Evolutionary conservation across 2,797 vertebrate species (phyloP), one percentile per base, ranked within the genome.

Genomic region (Hoplostethus mediterraneus): DNA sequence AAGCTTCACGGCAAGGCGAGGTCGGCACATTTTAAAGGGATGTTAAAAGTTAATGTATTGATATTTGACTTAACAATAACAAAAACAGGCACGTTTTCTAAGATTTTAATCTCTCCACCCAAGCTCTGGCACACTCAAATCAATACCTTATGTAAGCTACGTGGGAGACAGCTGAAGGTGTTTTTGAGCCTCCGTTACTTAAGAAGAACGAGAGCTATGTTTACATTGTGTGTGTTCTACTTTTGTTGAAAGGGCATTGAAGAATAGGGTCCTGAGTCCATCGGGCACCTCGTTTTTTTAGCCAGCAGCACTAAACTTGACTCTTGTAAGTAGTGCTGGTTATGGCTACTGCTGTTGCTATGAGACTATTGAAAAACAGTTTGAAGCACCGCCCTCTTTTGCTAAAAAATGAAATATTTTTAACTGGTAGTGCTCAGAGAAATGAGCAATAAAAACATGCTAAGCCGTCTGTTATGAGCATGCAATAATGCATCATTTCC

Each of bases 81-180:
- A 28, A 28, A 28, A 28, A 28, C 28, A 61, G 60, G 60, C 36
- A 31, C 31, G 25, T 75, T 71, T 67, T 65, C 75, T 63, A 65
- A 13, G 13, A 68, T 45, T 62, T 5, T 45, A 14, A 45, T 82
- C 82, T 86, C 63, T 81, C 73, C 61, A 60, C 86, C 85, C 83
- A 67, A 85, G 79, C 81, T 88, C 84, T 90, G 76, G 64, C 80
- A 76, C 69, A 76, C 71, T 85, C 62, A 67, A 75, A 90, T 90
- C 88, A 82, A 88, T 91, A 75, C 68, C 73, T 93, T 93, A 92
- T 71, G 67, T 89, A 93, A 94, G 67, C 77, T 87, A 83, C 84
- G 87, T 91, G 88, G 89, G 91, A 87, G 90, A 86, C 71, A 63
- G 65, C 70, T 79, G 78, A 88, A 73, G 84, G 86, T 76, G 45